Base-by-base conservation (phyloP, 2,888 invertebrate species). In the Psylliodes chrysocephalus region DNA sequence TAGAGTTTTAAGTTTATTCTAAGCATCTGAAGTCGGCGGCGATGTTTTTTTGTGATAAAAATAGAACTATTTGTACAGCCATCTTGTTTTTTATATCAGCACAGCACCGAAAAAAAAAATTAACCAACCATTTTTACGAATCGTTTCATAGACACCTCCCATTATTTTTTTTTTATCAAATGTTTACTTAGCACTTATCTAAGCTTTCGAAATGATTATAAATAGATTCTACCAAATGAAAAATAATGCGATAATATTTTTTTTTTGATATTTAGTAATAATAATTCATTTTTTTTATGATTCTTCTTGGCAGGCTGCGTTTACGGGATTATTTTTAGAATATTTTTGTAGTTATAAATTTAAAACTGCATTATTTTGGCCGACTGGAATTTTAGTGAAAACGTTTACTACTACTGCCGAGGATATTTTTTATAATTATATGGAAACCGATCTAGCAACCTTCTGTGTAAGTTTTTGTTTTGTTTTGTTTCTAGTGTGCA, bases 11-110 rank as follows among this genome's bases (percentile, higher is more conserved):
- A 51, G n/a, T n/a, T n/a, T n/a, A n/a, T n/a, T n/a, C n/a, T n/a
- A n/a, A n/a, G n/a, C n/a, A n/a, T n/a, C n/a, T n/a, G n/a, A n/a
- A n/a, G n/a, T n/a, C n/a, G n/a, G n/a, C n/a, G n/a, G n/a, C 53
- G 63, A 70, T 63, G 60, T 35, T 33, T 63, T 70, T 68, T 47
- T 51, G n/a, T 52, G 66, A 80, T 81, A 82, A 81, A 82, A 82
- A 82, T 81, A 81, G 80, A n/a, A 79, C 70, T 80, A 75, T 81
- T 82, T 81, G 79, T 71, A 76, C 82, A 75, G 81, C 82, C 82
- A 82, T 82, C 75, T 81, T 81, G 70, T 57, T 68, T 70, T 70
- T 70, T 70, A 68, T 70, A 70, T 70, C 64, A 68, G 64, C 65
- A 60, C 49, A 40, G 61, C n/a, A n/a, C n/a, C n/a, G n/a, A n/a